Evolutionary conservation across 2,797 vertebrate genomes (phyloP).

Genomic region (Sebastes dallii): DNA sequence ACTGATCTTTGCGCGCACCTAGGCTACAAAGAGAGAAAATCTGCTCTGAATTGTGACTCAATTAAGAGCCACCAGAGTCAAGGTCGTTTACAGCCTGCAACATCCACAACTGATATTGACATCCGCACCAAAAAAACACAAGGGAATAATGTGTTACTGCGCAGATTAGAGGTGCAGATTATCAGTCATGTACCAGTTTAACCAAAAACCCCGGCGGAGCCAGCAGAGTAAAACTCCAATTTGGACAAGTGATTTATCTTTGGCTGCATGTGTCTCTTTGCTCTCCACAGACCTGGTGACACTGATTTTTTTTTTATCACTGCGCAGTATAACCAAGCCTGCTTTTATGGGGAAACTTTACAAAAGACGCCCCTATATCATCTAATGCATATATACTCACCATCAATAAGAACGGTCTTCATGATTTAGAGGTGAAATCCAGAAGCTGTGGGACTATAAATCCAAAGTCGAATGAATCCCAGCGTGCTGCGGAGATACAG

Average conservation of each 20-base stretch:
- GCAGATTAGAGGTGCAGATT: background rate
- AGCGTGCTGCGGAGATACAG: slow-evolving; percentile 33
- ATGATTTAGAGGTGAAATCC: slow-evolving; percentile 79
- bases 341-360: slow-evolving; percentile 54
- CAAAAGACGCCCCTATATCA: slow-evolving; percentile 21
- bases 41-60: slow-evolving; percentile 55
- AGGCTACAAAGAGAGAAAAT: slow-evolving; percentile 6
- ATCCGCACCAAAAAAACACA: background rate
- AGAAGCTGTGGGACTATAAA: slow-evolving; percentile 61
- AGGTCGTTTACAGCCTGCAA: slow-evolving; percentile 68
- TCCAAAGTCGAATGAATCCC: slow-evolving; percentile 74
- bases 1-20: background rate
- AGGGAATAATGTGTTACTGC: background rate
- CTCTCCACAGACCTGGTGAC: slow-evolving; percentile 15
- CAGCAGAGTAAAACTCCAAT: slow-evolving; percentile 59
- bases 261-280: background rate
- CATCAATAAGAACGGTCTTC: slow-evolving; percentile 80
- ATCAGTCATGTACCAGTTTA: slow-evolving; percentile 11
- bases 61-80: slow-evolving; percentile 60
- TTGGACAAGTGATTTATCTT: slow-evolving; percentile 53
- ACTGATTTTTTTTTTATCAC: slow-evolving; percentile 16
- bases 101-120: background rate
- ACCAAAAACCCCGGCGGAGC: slow-evolving; percentile 31
- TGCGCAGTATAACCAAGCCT: slow-evolving; percentile 48
- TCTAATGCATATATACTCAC: slow-evolving; percentile 70